Base-by-base conservation (phyloP, 2,113 vertebrate genomes). In the Taxidea taxus region DNA sequence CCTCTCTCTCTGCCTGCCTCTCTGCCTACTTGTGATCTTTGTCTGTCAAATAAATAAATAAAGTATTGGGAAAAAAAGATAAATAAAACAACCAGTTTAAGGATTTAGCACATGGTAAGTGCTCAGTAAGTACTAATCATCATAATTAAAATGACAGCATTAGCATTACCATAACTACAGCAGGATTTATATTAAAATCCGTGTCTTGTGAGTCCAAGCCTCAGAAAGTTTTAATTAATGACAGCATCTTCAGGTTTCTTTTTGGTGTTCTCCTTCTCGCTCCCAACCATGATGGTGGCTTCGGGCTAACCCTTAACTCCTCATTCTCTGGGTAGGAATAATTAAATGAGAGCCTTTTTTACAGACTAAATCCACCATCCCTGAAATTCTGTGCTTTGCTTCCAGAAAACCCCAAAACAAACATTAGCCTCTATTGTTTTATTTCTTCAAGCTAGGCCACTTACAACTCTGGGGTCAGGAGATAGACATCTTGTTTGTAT, bases 401-500 rank as follows among this genome's bases (percentile, higher is more conserved):
- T 96, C n/a, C 54, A 60, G 77, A 92, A 96, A 96, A 34, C 11
- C n/a, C 29, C 25, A 66, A 70, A 94, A 91, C 58, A 54, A 94
- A 60, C 85, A 60, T 89, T 58, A 81, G 27, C 18, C 39, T 72
- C 77, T 58, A 37, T 74, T 80, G 37, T 74, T 97, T 80, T 92
- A 49, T 92, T 95, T 96, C 88, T 94, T 88, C 72, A 90, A 82
- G 54, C 47, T 44, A 31, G 91, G 66, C 56, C 94, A 91, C 88
- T 95, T 92, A 84, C 0, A 39, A 82, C 60, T 68, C 51, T 90
- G 34, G 82, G 90, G 94, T 97, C 97, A 66, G 14, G 78, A 96
- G 95, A 96, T 64, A 96, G 94, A 94, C 86, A 97, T 97, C 95
- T 96, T 95, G 37, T 89, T 94, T 93, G 89, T 81, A 90, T 77